phyloP scores from a whole-genome alignment of 2,113 vertebrate genomes.

The Scomber colias region DNA sequence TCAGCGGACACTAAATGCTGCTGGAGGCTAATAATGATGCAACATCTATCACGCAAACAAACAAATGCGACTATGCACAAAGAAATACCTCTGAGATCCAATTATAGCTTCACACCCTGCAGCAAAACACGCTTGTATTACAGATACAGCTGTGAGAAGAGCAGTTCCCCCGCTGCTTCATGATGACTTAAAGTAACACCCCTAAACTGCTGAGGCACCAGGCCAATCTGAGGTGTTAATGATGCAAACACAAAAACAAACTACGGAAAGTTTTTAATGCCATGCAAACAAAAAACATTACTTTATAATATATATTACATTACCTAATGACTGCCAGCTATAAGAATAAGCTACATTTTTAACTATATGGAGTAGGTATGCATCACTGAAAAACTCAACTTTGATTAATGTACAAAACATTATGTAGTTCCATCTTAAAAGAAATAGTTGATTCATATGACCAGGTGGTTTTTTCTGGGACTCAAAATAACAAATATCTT shows the following conservation, averaged over 20 bases:
- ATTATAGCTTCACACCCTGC: slow-evolving; percentile 35
- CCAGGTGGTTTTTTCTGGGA: no score
- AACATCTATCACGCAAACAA: neutral
- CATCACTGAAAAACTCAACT: no score
- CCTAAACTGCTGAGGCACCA: slow-evolving; percentile 10
- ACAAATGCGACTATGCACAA: neutral
- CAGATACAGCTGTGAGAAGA: neutral
- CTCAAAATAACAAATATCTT: no score
- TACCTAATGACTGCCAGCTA: no score
- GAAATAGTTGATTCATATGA: no score
- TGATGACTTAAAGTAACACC: neutral
- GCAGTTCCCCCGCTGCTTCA: neutral
- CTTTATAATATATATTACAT: no score
- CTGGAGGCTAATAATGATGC: neutral
- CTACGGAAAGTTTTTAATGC: neutral
- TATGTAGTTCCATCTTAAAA: no score
- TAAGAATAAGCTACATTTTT: no score
- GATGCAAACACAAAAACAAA: slow-evolving; percentile 4
- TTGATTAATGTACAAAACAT: no score
- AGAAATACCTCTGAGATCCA: slow-evolving; percentile 40
- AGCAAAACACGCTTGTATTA: neutral
- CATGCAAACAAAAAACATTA: no score
- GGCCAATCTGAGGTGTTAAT: slow-evolving; percentile 32
- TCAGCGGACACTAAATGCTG: no score
- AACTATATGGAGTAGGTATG: no score